phyloP scores from a whole-genome alignment of 1,140 invertebrate species.

The Oedothorax gibbosus region DNA sequence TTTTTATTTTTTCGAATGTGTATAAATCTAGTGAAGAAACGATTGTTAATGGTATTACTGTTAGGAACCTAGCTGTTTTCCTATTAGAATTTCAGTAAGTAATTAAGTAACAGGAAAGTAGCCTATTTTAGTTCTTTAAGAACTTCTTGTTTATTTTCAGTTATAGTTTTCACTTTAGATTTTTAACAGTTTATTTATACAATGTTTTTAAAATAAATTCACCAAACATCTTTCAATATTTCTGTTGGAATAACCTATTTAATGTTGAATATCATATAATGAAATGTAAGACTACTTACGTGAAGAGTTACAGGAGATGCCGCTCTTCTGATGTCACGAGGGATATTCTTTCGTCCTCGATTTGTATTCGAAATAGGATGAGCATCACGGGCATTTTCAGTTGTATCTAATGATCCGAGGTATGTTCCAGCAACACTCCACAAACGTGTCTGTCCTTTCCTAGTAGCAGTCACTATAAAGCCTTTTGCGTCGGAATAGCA shows the following conservation, averaged over 20 bases:
- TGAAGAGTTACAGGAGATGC: conserved; percentile 27
- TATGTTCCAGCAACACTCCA: conserved; percentile 25
- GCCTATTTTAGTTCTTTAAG: too few relatives aligned
- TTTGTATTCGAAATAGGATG: background rate
- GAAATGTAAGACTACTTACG: background rate
- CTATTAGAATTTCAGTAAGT: too few relatives aligned
- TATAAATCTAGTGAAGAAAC: too few relatives aligned
- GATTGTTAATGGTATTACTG: too few relatives aligned
- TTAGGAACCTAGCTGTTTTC: too few relatives aligned
- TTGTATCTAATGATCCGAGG: conserved; percentile 7
- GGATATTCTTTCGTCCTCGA: background rate
- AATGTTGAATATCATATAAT: background rate
- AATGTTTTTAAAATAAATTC: too few relatives aligned
- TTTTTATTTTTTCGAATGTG: too few relatives aligned
- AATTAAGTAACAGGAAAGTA: too few relatives aligned
- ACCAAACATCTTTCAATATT: too few relatives aligned
- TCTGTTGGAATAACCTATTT: background rate
- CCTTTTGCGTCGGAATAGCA: background rate
- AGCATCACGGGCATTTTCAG: background rate
- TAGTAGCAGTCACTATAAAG: conserved; percentile 16
- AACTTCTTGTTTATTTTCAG: too few relatives aligned
- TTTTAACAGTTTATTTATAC: too few relatives aligned
- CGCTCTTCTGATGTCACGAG: conserved; percentile 2
- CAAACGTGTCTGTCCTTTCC: conserved; percentile 20
- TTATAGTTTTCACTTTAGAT: too few relatives aligned